Conservation (phyloP, 2,113 vertebrate genomes). For the Tragelaphus scriptus region DNA sequence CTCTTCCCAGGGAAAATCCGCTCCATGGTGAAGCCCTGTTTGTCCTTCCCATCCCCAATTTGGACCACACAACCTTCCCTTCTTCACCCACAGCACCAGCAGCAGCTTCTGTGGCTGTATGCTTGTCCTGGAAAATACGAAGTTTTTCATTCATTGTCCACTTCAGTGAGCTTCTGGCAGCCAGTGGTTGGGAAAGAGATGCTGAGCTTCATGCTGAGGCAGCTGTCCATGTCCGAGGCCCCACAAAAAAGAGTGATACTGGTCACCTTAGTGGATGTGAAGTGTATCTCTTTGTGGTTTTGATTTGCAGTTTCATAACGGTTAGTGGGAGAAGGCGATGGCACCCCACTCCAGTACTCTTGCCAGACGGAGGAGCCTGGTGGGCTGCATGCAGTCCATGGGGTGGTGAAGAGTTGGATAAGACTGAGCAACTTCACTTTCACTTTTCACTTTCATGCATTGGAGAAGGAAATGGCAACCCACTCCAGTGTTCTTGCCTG, state of each 20-base stretch:
- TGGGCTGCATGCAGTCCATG: accelerated
- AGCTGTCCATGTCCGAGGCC: neutral
- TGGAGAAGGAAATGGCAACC: no score
- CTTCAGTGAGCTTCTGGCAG: neutral
- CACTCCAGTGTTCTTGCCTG: no score
- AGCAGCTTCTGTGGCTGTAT: neutral
- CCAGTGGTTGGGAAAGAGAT: neutral
- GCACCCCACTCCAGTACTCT: no score
- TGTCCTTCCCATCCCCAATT: neutral
- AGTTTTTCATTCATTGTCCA: neutral
- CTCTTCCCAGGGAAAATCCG: neutral
- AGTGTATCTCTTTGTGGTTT: neutral
- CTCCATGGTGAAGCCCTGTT: neutral
- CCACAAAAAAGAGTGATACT: neutral
- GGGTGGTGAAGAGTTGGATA: no score
- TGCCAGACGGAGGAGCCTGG: no score
- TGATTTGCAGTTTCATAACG: neutral
- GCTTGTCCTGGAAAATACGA: neutral
- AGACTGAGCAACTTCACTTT: no score
- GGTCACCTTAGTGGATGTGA: neutral
- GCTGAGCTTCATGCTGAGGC: neutral
- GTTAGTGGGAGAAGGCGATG: no score
- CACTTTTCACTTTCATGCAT: no score
- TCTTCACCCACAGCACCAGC: neutral
- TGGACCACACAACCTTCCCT: neutral